Evolutionary conservation across 2,113 vertebrate species (phyloP), one percentile per base, ranked within the genome.

Genomic region (Mungos mungo): DNA sequence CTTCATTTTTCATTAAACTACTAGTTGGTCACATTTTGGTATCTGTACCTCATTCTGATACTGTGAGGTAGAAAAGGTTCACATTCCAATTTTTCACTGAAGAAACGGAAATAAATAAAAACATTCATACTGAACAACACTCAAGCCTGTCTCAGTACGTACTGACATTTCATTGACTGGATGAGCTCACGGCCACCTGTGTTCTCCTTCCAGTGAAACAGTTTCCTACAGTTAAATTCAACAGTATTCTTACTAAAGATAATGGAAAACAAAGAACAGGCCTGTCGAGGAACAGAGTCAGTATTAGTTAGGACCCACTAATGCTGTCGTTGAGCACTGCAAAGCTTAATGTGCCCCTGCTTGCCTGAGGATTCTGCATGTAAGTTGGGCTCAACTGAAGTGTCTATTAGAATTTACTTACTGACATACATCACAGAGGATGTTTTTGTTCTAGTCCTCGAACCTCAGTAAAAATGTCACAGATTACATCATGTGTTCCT

Each of bases 301-400:
- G 21, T 8, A 52, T 27, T 10, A 19, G 54, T 10, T 14, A 72
- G n/a, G 69, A 80, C 38, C 12, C n/a, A 80, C 0, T 45, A 54
- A 45, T 7, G 14, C 15, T 27, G 27, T 18, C 5, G 4, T 12
- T 27, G 71, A 54, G 21, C 29, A 23, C 2, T 0, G 3, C 10
- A 0, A 35, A 68, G 74, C n/a, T 95, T 18, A 25, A 6, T 2
- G 38, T 4, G 18, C 3, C 2, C 2, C 25, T 11, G 12, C 23
- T 31, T 4, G 41, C 21, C 31, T 35, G 38, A 15, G n/a, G 47
- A n/a, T 52, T 91, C 16, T 68, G 57, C 57, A 60, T 60, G 65
- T 31, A 15, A 45, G n/a, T 25, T 23, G 33, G 45, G 47, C 47
- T 76, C 41, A 72, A 29, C 23, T 29, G 9, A 2, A 23, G 33